A percentile compares a stretch with the other conserved stretches of the same genome.
These are phyloP conservation scores for Tetanocera ferruginea DNA, from an alignment of 2,888 invertebrate genomes.

Conservation along the genomic window DNA sequence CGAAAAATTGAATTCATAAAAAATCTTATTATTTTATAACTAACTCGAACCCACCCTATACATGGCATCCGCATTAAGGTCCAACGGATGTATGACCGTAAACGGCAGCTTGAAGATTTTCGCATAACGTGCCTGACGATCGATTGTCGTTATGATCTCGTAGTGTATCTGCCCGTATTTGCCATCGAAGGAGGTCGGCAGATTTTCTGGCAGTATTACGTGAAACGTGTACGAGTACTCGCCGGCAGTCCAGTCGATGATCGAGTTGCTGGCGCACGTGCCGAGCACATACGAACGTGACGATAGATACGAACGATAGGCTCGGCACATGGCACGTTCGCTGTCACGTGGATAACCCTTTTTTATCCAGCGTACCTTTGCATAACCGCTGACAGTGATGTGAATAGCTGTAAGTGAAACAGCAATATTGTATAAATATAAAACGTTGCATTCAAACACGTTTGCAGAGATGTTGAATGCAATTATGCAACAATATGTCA, in stretches of 20 bases:
- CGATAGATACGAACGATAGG: slow-evolving; percentile 68
- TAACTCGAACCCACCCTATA: slow-evolving; percentile 73
- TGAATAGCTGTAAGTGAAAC: slow-evolving; percentile 68
- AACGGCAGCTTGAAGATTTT: slow-evolving; percentile 84
- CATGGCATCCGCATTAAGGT: slow-evolving; percentile 81
- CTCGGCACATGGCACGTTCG: slow-evolving; percentile 68
- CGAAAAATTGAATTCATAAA: background rate
- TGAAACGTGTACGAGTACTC: slow-evolving; percentile 82
- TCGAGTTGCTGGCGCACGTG: slow-evolving; percentile 70
- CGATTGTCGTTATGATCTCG: slow-evolving; percentile 82
- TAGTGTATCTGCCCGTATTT: slow-evolving; percentile 84
- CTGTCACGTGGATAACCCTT: slow-evolving; percentile 69
- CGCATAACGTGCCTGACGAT: slow-evolving; percentile 88
- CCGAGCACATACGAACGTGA: slow-evolving; percentile 67
- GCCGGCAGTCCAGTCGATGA: slow-evolving; percentile 79
- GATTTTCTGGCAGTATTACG: slow-evolving; percentile 73
- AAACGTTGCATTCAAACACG: background rate
- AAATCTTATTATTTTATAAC: background rate
- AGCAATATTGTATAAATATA: background rate
- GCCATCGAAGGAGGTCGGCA: slow-evolving; percentile 86
- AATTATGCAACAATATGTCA: too few species aligned
- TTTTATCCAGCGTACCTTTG: slow-evolving; percentile 70
- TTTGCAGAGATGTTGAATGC: too few species aligned
- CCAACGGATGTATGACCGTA: slow-evolving; percentile 83
- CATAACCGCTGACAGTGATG: slow-evolving; percentile 68